Evolutionary conservation across 1,140 invertebrate genomes (phyloP).

Genomic region (Bombus breviceps): DNA sequence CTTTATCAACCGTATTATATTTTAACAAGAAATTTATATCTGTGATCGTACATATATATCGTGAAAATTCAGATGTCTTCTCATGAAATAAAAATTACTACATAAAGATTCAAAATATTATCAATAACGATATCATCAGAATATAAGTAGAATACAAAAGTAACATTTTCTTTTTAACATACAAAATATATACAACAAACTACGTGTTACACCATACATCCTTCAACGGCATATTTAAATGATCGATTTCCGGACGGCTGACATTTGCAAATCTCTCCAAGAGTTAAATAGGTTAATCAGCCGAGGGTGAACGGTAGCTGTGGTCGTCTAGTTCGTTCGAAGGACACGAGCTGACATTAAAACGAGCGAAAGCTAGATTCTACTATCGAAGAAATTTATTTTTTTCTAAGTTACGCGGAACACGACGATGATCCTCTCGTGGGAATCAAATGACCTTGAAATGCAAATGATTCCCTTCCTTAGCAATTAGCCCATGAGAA

Average conservation of each 20-base stretch:
- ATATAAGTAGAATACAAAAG: no score
- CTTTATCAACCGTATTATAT: no score
- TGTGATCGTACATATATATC: no score
- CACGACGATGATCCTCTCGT: constrained; percentile 6
- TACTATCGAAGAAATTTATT: constrained; percentile 27
- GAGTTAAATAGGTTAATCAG: constrained; percentile 57
- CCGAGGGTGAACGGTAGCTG: background rate
- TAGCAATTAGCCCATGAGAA: background rate
- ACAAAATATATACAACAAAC: no score
- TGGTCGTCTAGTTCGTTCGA: constrained; percentile 26
- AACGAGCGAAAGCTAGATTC: constrained; percentile 56
- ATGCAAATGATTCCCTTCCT: background rate
- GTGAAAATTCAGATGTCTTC: no score
- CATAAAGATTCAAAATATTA: no score
- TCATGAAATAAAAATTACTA: no score
- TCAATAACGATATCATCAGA: no score
- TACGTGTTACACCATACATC: no score
- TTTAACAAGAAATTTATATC: no score
- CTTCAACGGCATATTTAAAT: background rate
- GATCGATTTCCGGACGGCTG: background rate
- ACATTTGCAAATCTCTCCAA: constrained; percentile 16
- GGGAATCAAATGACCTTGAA: constrained; percentile 30
- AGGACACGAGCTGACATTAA: constrained; percentile 36
- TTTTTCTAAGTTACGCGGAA: constrained; percentile 14
- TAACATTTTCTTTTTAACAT: no score